Evolutionary conservation across 2,797 vertebrate genomes (phyloP).

Genomic region (Lindbergichthys nudifrons): DNA sequence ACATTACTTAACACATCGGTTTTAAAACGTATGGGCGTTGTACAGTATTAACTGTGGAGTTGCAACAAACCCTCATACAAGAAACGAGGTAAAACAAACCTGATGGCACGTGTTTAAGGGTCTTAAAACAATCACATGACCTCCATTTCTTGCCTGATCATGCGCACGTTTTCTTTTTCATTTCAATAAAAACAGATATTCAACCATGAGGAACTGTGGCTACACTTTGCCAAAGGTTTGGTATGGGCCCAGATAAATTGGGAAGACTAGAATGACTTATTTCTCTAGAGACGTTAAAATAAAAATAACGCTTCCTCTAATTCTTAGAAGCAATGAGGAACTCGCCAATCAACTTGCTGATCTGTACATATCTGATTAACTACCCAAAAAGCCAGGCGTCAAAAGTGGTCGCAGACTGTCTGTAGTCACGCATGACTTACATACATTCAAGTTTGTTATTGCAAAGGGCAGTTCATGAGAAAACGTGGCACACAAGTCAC

Average conservation of each 20-base stretch:
- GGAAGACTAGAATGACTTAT: slow-evolving; percentile 19
- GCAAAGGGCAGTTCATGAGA: neutral
- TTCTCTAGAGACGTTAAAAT: slow-evolving; percentile 30
- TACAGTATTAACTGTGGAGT: no score
- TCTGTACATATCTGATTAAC: neutral
- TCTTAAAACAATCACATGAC: neutral
- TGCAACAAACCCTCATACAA: neutral
- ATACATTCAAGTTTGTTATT: neutral
- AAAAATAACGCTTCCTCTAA: neutral
- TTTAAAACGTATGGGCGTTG: neutral
- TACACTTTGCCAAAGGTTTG: slow-evolving; percentile 4
- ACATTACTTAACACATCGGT: neutral
- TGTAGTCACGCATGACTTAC: neutral
- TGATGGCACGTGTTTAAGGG: neutral
- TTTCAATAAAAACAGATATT: neutral
- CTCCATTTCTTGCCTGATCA: neutral
- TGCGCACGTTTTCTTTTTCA: neutral
- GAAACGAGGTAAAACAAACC: no score
- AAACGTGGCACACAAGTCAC: neutral
- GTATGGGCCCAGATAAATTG: no score
- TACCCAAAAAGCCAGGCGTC: neutral
- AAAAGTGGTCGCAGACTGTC: neutral
- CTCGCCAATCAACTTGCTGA: slow-evolving; percentile 12
- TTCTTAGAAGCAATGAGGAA: slow-evolving; percentile 67
- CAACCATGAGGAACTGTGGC: neutral